A percentile compares a stretch with the other conserved stretches of the same genome.
Evolutionary conservation across 2,797 vertebrate genomes (phyloP).

Genomic region (Poeciliopsis presidionis): DNA sequence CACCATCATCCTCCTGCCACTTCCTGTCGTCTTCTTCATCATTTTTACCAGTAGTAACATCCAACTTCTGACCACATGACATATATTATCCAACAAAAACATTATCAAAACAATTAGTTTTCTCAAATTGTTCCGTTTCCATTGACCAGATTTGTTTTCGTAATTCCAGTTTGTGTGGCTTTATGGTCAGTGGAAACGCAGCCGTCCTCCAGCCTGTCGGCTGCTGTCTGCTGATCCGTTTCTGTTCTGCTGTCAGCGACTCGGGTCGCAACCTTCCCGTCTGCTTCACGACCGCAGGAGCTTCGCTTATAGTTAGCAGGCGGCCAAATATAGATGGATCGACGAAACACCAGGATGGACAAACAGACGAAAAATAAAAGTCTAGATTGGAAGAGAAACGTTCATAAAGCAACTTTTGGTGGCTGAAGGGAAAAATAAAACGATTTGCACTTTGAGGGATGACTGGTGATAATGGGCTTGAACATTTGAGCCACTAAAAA

Average conservation of each 20-base stretch:
- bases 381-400: not conserved
- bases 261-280: slow-evolving; percentile 28
- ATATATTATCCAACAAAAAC: no score
- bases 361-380: not conserved
- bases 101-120: no score
- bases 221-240: slow-evolving; percentile 36
- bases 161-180: no score
- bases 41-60: no score
- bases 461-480: not conserved
- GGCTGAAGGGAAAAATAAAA: not conserved
- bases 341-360: not conserved
- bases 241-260: slow-evolving; percentile 18
- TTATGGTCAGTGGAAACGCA: no score
- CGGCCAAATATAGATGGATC: not conserved
- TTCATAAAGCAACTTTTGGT: not conserved
- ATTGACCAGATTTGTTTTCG: no score
- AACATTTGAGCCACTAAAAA: not conserved
- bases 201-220: slow-evolving; percentile 11
- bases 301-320: slow-evolving; percentile 5
- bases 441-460: not conserved
- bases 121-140: no score
- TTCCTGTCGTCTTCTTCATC: no score
- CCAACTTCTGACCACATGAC: no score
- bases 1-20: no score
- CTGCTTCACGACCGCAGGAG: slow-evolving; percentile 7